Conservation (phyloP, 2,797 vertebrate species). For the Mallotus villosus region DNA sequence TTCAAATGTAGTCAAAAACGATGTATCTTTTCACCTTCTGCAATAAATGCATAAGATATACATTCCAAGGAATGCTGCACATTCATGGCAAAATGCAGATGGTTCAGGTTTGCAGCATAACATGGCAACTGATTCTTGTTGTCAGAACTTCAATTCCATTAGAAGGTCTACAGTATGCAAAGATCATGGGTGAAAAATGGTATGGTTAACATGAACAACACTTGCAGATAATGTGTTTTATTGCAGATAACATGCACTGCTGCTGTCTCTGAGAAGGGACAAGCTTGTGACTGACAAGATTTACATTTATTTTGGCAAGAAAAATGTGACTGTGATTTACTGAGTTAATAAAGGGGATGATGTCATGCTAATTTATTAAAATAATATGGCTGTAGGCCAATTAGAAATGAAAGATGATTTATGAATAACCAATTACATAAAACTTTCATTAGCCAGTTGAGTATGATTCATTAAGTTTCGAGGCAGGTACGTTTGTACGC, state of each 20-base stretch:
- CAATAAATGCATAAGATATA: too few species aligned
- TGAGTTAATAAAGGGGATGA: neutral
- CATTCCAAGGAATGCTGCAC: too few species aligned
- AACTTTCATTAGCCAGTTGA: neutral
- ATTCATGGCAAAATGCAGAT: too few species aligned
- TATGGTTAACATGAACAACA: neutral
- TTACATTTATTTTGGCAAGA: neutral
- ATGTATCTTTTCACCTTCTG: too few species aligned
- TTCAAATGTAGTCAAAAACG: too few species aligned
- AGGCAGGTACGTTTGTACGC: neutral
- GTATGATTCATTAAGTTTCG: neutral
- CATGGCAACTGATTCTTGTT: too few species aligned
- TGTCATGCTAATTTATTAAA: neutral
- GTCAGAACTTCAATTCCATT: too few species aligned
- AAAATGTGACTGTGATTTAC: neutral
- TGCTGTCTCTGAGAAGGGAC: too few species aligned
- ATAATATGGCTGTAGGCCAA: constrained; percentile 2
- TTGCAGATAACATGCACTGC: neutral
- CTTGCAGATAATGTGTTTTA: neutral
- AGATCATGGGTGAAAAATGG: too few species aligned
- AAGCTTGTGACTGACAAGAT: neutral
- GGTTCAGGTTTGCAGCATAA: too few species aligned
- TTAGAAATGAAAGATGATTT: neutral
- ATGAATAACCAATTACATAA: neutral
- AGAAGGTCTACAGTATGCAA: too few species aligned